Conservation (phyloP, 2,797 vertebrate genomes). For the Prunella strophiata region DNA sequence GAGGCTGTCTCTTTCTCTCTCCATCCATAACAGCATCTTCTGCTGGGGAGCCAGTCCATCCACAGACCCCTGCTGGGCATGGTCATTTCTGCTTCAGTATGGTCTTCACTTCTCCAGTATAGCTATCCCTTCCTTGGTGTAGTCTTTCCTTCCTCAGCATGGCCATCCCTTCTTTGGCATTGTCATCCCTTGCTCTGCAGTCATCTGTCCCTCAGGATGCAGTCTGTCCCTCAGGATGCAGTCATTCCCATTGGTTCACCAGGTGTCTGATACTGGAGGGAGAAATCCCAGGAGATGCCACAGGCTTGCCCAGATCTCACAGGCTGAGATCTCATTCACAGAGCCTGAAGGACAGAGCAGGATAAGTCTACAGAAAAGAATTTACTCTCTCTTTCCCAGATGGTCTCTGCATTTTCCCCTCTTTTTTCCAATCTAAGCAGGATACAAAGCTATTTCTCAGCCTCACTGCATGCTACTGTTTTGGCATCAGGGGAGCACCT, state of each 20-base stretch:
- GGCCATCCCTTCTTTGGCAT: neutral
- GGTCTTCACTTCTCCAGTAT: neutral
- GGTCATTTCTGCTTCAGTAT: neutral
- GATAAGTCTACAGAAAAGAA: neutral
- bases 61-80: neutral
- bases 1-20: neutral
- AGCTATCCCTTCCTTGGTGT: neutral
- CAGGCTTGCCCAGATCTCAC: neutral
- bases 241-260: neutral
- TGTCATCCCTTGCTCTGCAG: neutral
- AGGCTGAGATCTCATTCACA: neutral
- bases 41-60: neutral
- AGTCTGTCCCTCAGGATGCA: neutral
- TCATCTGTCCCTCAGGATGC: neutral
- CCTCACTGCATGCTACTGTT: fast-evolving
- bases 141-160: neutral
- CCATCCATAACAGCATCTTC: neutral
- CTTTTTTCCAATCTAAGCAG: neutral
- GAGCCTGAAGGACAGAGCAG: neutral
- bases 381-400: neutral
- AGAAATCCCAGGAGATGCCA: neutral
- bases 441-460: neutral
- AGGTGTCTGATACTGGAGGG: neutral
- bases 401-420: neutral
- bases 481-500: neutral